phyloP scores from a whole-genome alignment of 2,797 vertebrate species.

The Oryzias sinensis region DNA sequence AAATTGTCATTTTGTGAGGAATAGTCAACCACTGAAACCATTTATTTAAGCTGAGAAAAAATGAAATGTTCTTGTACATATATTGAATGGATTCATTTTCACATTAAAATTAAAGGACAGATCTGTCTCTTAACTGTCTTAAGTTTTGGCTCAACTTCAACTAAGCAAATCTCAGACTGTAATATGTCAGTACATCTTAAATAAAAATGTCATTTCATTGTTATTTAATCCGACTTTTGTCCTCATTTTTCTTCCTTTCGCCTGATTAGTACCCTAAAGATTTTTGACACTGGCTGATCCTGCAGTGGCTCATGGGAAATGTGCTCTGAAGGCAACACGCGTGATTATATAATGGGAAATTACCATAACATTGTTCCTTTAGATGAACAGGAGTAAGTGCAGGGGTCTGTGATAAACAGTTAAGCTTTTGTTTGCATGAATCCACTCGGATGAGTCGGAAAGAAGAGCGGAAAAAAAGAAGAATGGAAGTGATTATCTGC shows the following conservation, averaged over 20 bases:
- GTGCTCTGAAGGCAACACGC: slow-evolving; percentile 5
- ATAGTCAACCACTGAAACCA: slow-evolving; percentile 29
- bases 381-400: not conserved
- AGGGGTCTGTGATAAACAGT: not conserved
- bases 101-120: slow-evolving; percentile 33
- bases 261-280: not conserved
- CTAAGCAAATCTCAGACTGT: slow-evolving; percentile 40
- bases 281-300: slow-evolving; percentile 3
- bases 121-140: slow-evolving; percentile 2
- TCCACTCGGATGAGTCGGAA: slow-evolving; percentile 2
- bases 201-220: slow-evolving; percentile 57
- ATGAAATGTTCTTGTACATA: slow-evolving; percentile 33
- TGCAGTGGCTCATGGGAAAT: not conserved
- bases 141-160: slow-evolving; percentile 38
- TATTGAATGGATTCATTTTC: slow-evolving; percentile 22
- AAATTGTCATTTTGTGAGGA: slow-evolving; percentile 24
- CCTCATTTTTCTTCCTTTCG: not conserved
- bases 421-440: slow-evolving; percentile 2
- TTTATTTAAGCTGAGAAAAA: slow-evolving; percentile 51
- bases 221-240: slow-evolving; percentile 14
- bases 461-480: slow-evolving; percentile 12
- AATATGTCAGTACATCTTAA: slow-evolving; percentile 49
- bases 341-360: slow-evolving; percentile 20
- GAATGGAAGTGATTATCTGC: slow-evolving; percentile 20
- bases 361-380: not conserved